Percentiles rank a stretch among this genome's conserved stretches.
Conservation (phyloP, 2,797 vertebrate genomes). For the Leuciscus waleckii region DNA sequence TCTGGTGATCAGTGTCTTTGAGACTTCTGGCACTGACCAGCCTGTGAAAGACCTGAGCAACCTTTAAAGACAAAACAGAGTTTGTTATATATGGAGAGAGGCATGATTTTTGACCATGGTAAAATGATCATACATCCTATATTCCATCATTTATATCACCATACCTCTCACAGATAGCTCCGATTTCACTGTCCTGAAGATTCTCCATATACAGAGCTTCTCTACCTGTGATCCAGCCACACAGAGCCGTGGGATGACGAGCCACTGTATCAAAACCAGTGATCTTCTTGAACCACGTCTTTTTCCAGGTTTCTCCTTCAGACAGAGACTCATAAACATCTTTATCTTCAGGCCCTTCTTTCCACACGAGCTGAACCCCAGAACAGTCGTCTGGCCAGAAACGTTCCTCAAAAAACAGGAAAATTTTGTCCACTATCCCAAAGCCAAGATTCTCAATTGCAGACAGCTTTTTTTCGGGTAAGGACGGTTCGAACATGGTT, state of each 20-base stretch:
- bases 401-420: constrained; percentile 65
- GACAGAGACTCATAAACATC: constrained; percentile 47
- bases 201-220: constrained; percentile 72
- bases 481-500: constrained; percentile 65
- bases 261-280: constrained; percentile 70
- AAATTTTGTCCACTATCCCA: constrained; percentile 71
- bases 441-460: constrained; percentile 69
- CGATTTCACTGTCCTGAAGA: constrained; percentile 62
- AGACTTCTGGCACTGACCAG: constrained; percentile 67
- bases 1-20: constrained; percentile 63
- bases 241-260: constrained; percentile 69
- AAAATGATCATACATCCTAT: background rate
- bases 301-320: constrained; percentile 60
- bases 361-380: constrained; percentile 71
- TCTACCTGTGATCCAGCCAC: constrained; percentile 72
- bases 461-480: constrained; percentile 63
- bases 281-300: constrained; percentile 72
- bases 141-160: background rate
- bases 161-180: constrained; percentile 66
- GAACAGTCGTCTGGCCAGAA: constrained; percentile 72
- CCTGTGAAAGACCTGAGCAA: constrained; percentile 69
- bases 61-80: constrained; percentile 51
- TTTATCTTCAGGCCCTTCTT: constrained; percentile 66
- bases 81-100: background rate
- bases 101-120: background rate